Conservation (phyloP, 2,888 invertebrate genomes). For the Pristionchus arcanus region DNA sequence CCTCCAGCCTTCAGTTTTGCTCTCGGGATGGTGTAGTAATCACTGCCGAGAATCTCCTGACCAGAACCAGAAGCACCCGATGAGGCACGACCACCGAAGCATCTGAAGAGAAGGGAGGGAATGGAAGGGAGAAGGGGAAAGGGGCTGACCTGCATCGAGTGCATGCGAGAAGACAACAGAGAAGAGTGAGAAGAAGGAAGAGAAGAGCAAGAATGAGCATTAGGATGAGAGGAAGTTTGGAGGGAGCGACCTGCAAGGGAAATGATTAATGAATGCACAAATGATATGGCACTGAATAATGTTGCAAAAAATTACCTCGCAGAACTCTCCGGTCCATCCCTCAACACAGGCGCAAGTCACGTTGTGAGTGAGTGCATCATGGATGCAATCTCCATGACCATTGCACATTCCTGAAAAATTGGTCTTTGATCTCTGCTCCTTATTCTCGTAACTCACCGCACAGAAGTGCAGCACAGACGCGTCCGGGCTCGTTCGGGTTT, state of each 20-base stretch:
- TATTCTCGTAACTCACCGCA: slow-evolving; percentile 59
- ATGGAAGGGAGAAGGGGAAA: slow-evolving; percentile 1
- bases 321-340: slow-evolving; percentile 73
- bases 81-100: slow-evolving; percentile 67
- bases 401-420: slow-evolving; percentile 68
- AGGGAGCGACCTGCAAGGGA: slow-evolving; percentile 61
- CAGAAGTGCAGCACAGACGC: slow-evolving; percentile 72
- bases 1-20: slow-evolving; percentile 70
- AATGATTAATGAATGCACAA: too few species aligned
- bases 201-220: slow-evolving; percentile 76
- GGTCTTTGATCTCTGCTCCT: background rate
- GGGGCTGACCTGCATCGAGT: slow-evolving; percentile 62
- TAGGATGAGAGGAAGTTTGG: slow-evolving; percentile 69
- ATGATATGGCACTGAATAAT: too few species aligned
- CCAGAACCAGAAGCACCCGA: slow-evolving; percentile 63
- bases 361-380: slow-evolving; percentile 70
- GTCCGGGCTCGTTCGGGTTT: slow-evolving; percentile 74
- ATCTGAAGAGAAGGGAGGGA: slow-evolving; percentile 55
- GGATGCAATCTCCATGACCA: slow-evolving; percentile 77
- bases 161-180: slow-evolving; percentile 73
- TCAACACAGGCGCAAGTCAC: slow-evolving; percentile 75
- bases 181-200: slow-evolving; percentile 76
- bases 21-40: slow-evolving; percentile 73
- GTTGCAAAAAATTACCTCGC: slow-evolving; percentile 58
- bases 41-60: slow-evolving; percentile 66